Percentiles rank a stretch among this genome's conserved stretches.
phyloP scores from a whole-genome alignment of 2,888 invertebrate genomes.

The Ormia ochracea region DNA sequence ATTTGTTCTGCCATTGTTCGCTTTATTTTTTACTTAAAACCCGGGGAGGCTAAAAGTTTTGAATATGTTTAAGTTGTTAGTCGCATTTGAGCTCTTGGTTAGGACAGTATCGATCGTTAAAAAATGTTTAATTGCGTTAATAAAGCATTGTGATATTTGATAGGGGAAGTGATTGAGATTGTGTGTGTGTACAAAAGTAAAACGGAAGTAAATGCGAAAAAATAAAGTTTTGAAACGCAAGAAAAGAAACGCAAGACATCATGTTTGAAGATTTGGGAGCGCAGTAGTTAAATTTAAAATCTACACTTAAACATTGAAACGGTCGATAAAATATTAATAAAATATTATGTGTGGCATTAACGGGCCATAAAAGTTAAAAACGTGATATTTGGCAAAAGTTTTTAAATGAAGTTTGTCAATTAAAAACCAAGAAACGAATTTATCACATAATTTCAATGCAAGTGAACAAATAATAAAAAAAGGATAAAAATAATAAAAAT shows the following conservation, averaged over 20 bases:
- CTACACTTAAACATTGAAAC: conserved; percentile 26
- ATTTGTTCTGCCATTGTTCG: conserved; percentile 54
- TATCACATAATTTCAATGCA: not conserved
- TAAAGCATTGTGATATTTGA: not conserved
- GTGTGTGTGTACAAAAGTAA: not conserved
- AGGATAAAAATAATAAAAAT: not conserved
- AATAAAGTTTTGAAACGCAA: conserved; percentile 4
- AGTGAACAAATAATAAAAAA: not conserved
- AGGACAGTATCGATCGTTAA: conserved; percentile 42
- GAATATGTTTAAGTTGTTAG: conserved; percentile 52
- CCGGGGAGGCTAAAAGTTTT: conserved; percentile 60
- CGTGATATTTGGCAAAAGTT: conserved; percentile 48
- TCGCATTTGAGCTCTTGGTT: conserved; percentile 53
- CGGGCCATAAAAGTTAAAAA: conserved; percentile 48
- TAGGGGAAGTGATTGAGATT: not conserved
- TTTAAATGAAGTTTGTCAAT: not conserved
- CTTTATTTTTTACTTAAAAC: conserved; percentile 20
- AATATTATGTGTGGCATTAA: conserved; percentile 55
- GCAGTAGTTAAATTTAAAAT: not conserved
- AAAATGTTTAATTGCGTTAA: not conserved
- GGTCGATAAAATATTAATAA: conserved; percentile 44
- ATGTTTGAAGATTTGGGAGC: not conserved
- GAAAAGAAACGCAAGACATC: not conserved
- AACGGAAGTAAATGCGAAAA: conserved; percentile 51
- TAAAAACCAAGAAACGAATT: not conserved